Conservation (phyloP, 2,797 vertebrate species). For the Heteromormyrus szaboi region DNA sequence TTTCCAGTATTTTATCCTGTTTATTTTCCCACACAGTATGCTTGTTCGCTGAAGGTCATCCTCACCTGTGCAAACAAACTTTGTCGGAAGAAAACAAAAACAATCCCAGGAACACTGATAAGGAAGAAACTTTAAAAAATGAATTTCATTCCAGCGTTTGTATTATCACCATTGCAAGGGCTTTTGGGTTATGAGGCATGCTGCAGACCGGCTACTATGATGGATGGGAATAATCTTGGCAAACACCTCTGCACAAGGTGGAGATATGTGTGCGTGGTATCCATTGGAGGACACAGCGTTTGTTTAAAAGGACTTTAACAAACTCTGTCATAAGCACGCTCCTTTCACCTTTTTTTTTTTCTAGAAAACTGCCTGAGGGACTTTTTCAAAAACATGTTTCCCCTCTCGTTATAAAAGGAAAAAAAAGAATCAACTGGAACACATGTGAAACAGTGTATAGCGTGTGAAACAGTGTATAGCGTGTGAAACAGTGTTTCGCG, state of each 20-base stretch:
- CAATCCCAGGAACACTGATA: not conserved
- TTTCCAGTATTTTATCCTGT: not conserved
- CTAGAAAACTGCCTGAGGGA: not conserved
- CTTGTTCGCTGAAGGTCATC: not conserved
- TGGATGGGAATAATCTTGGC: conserved; percentile 14
- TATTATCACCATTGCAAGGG: conserved; percentile 16
- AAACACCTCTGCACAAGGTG: conserved; percentile 1
- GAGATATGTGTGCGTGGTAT: not conserved
- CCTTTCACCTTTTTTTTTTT: not conserved
- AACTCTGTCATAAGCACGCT: not conserved
- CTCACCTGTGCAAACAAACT: not conserved
- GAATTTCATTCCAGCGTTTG: conserved; percentile 1
- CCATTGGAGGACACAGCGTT: not conserved
- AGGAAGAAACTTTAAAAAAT: conserved; percentile 15
- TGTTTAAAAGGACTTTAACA: conserved; percentile 6
- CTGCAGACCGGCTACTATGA: not conserved
- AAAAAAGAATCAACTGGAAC: not conserved
- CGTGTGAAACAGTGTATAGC: not conserved
- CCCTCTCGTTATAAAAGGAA: not conserved
- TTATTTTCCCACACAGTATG: not conserved
- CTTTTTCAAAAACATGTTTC: not conserved
- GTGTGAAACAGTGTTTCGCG: not conserved
- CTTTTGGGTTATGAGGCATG: conserved; percentile 2
- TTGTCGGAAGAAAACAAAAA: not conserved
- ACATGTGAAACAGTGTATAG: not conserved